Base-by-base conservation (phyloP, 2,888 invertebrate genomes). In the Micoletzkya japonica region DNA sequence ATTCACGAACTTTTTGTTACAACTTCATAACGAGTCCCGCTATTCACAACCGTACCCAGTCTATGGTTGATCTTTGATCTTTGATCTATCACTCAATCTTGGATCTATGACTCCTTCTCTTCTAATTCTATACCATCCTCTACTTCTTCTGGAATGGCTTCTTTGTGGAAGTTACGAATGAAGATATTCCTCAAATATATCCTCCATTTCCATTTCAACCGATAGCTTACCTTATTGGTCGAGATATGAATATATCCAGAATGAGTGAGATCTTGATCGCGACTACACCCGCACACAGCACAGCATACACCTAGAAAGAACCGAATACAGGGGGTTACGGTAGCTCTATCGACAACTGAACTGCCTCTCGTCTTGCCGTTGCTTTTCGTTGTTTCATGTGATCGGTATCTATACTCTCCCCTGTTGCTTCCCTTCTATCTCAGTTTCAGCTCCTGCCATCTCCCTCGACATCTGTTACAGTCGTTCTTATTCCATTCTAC, bases 201-300 rank as follows among this genome's bases (percentile, higher is more conserved):
- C 10, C 10, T 44, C 14, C 3, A 32, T 14, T 10, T 28, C n/a
- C 2, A 30, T 17, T 30, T 24, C 20, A 7, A 30, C 7, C 2
- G 7, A 34, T 3, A 14, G 14, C 17, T 36, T 72, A 76, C 71
- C 79, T 73, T 49, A 83, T 76, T 26, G 83, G 83, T 72, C 82
- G 71, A 24, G 79, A 68, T 56, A 82, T 66, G 71, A 77, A 75
- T 50, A 83, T 74, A 71, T 84, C 81, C 34, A 84, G 69, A 14
- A 76, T 30, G 36, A 84, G 70, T 0, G 83, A 79, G 59, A 78
- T 24, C 32, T 81, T 59, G 66, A 79, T 77, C 28, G 82, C 77
- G 61, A 82, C 58, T 7, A 74, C 64, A 17, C 81, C 71, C 17
- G 80, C 75, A 7, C 82, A 79, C 34, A 81, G 74, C 30, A 79